A percentile compares a stretch with the other conserved stretches of the same genome.
phyloP scores from a whole-genome alignment of 1,140 invertebrate species.

The Drosophila ohnishii region DNA sequence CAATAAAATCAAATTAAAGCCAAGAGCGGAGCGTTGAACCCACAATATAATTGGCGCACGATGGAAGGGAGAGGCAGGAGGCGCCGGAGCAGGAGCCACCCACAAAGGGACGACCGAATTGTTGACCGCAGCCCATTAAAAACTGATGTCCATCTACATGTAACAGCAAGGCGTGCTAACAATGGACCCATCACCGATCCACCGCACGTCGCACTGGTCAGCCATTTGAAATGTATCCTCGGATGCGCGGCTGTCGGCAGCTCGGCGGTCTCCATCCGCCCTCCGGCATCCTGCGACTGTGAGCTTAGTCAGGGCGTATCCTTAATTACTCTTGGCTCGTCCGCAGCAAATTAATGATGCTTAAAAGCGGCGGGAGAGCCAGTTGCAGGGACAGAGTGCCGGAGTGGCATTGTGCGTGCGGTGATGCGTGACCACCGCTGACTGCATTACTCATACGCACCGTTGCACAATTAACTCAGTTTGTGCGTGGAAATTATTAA shows the following conservation, averaged over 20 bases:
- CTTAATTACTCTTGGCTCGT: conserved; percentile 71
- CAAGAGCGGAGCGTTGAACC: conserved; percentile 31
- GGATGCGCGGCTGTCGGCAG: conserved; percentile 24
- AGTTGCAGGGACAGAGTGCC: conserved; percentile 3
- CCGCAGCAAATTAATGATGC: conserved; percentile 71
- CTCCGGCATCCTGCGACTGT: conserved; percentile 24
- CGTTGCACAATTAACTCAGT: conserved; percentile 64
- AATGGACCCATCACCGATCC: conserved; percentile 37
- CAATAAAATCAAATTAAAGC: conserved; percentile 77
- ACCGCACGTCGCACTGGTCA: conserved; percentile 22
- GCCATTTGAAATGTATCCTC: conserved; percentile 37
- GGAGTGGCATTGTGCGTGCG: conserved; percentile 22
- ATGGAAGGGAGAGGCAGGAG: neutral
- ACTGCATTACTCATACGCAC: conserved; percentile 73
- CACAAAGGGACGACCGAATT: conserved; percentile 36
- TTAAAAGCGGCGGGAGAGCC: conserved; percentile 50
- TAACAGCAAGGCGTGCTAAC: conserved; percentile 20
- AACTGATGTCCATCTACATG: conserved; percentile 38
- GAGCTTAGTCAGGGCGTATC: conserved; percentile 31
- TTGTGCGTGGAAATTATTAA: conserved; percentile 46
- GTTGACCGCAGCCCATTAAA: conserved; percentile 71
- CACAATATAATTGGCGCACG: conserved; percentile 36
- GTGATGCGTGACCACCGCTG: conserved; percentile 39
- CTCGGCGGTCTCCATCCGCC: conserved; percentile 21
- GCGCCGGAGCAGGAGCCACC: neutral